These are phyloP conservation scores for Cerastoderma edule DNA, from an alignment of 2,888 invertebrate genomes.

Conservation along the genomic window DNA sequence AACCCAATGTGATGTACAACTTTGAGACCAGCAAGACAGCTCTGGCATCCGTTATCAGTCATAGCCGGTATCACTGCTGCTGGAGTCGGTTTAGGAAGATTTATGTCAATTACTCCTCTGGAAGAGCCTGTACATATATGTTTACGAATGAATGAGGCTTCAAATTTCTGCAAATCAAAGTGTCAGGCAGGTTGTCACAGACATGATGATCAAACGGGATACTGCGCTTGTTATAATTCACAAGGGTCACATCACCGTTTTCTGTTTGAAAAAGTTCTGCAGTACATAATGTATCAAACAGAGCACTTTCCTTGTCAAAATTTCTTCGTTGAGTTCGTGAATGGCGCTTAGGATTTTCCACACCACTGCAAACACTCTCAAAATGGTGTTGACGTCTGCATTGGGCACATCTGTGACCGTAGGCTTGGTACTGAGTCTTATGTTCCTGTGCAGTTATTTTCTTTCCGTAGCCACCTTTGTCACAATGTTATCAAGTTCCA, in stretches of 20 bases:
- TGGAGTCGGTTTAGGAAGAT: no score
- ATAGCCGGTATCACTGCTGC: no score
- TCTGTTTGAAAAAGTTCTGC: neutral
- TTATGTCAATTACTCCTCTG: no score
- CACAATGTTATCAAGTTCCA: slow-evolving; percentile 49
- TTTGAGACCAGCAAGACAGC: slow-evolving; percentile 63
- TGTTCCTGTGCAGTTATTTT: slow-evolving; percentile 28
- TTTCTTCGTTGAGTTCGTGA: neutral
- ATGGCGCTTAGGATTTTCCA: slow-evolving; percentile 33
- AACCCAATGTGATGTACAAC: slow-evolving; percentile 59
- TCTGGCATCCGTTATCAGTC: slow-evolving; percentile 64
- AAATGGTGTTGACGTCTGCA: slow-evolving; percentile 47
- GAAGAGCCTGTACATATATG: no score
- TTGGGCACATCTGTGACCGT: slow-evolving; percentile 46
- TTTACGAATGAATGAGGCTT: slow-evolving; percentile 54
- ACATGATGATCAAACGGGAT: slow-evolving; percentile 60
- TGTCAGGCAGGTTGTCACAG: slow-evolving; percentile 49
- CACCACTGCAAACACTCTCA: slow-evolving; percentile 38
- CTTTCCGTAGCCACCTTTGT: slow-evolving; percentile 48
- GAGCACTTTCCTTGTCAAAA: neutral
- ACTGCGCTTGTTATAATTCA: neutral
- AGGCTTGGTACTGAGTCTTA: slow-evolving; percentile 44
- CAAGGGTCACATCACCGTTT: neutral
- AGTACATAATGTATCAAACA: slow-evolving; percentile 25
- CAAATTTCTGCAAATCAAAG: slow-evolving; percentile 48